phyloP scores from a whole-genome alignment of 2,113 vertebrate species.

The Mirounga angustirostris region DNA sequence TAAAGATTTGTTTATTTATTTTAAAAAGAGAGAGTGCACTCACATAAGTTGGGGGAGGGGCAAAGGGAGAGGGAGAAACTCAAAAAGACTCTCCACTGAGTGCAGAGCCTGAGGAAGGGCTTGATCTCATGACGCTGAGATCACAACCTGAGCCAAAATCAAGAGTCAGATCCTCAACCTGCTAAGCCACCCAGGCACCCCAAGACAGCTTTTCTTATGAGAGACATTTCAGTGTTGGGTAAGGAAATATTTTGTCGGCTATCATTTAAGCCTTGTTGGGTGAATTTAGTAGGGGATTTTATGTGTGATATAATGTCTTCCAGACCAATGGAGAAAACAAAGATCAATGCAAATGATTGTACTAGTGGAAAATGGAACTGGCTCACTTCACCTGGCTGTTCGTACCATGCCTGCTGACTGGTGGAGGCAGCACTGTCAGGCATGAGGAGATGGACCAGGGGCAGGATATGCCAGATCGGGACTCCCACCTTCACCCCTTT shows the following conservation, averaged over 20 bases:
- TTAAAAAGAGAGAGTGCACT: too few relatives aligned
- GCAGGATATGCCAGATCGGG: background rate
- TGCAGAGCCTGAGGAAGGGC: too few relatives aligned
- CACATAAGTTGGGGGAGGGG: too few relatives aligned
- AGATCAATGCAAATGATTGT: background rate
- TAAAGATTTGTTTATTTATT: too few relatives aligned
- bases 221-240: background rate
- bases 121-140: too few relatives aligned
- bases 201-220: background rate
- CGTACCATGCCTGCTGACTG: background rate
- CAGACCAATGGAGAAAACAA: background rate
- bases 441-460: background rate
- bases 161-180: background rate
- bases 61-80: too few relatives aligned
- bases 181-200: background rate
- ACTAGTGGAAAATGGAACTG: background rate
- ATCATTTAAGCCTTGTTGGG: background rate
- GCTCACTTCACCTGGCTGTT: background rate
- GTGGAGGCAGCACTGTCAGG: background rate
- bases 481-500: background rate
- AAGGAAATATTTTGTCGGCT: background rate
- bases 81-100: too few relatives aligned
- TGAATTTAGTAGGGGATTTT: background rate
- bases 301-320: background rate
- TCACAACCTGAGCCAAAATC: too few relatives aligned